Conservation (phyloP, 2,113 vertebrate genomes). For the Talpa occidentalis region DNA sequence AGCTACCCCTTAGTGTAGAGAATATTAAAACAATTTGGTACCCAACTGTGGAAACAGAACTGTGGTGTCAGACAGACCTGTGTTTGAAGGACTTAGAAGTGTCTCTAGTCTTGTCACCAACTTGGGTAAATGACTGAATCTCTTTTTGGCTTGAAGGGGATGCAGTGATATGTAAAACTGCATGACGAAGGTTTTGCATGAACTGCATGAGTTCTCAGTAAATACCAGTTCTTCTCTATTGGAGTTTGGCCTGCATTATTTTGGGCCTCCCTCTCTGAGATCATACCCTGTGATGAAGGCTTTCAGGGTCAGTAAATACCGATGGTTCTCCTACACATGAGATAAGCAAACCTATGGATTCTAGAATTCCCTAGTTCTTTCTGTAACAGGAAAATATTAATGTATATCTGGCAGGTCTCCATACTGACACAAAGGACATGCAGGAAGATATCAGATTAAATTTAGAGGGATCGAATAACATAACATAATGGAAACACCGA, state of each 20-base stretch:
- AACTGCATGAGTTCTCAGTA: not conserved
- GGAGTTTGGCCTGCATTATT: not conserved
- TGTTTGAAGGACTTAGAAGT: not conserved
- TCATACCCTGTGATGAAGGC: not conserved
- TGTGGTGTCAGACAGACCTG: not conserved
- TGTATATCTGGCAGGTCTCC: not conserved
- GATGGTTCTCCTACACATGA: not conserved
- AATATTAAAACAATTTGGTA: not conserved
- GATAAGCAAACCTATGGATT: not conserved
- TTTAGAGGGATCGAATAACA: conserved; percentile 45
- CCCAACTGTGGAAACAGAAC: not conserved
- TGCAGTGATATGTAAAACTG: not conserved
- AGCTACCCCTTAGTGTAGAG: not conserved
- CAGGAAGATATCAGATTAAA: conserved; percentile 5
- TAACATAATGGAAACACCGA: not conserved
- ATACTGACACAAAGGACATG: conserved; percentile 26
- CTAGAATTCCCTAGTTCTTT: not conserved
- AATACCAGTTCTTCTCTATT: not conserved
- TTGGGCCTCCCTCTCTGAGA: not conserved
- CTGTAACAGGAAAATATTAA: not conserved
- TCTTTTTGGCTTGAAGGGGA: not conserved
- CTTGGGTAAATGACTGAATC: not conserved
- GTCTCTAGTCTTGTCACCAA: not conserved
- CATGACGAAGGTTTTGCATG: not conserved
- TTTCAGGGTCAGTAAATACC: not conserved